Evolutionary conservation across 2,797 vertebrate species (phyloP).

Genomic region (Oreochromis grahami): DNA sequence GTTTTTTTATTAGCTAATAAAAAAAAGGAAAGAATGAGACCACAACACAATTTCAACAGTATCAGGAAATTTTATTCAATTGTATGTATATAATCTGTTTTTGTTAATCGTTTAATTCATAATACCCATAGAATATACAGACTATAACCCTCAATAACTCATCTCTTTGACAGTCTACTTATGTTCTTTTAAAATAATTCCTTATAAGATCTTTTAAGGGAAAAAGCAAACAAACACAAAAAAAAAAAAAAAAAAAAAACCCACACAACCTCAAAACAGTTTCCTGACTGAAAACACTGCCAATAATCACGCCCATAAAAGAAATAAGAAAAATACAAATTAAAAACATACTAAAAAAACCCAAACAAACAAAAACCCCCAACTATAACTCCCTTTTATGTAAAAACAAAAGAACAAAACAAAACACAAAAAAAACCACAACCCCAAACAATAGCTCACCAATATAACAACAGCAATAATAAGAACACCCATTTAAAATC

Average conservation of each 20-base stretch:
- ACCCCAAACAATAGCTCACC: conserved; percentile 50
- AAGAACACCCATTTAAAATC: conserved; percentile 78
- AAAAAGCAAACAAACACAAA: conserved; percentile 10
- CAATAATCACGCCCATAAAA: conserved; percentile 62
- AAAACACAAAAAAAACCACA: conserved; percentile 22
- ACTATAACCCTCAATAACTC: conserved; percentile 77
- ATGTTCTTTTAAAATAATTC: conserved; percentile 76
- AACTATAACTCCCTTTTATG: too few species aligned
- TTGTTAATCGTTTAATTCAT: conserved; percentile 81
- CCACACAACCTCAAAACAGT: neutral
- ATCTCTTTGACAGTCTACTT: conserved; percentile 71
- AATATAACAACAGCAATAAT: conserved; percentile 73
- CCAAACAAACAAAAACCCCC: conserved; percentile 31
- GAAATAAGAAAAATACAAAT: conserved; percentile 46
- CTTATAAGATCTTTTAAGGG: conserved; percentile 52
- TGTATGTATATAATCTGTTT: conserved; percentile 80
- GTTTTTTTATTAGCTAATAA: neutral
- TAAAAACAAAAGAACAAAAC: conserved; percentile 39
- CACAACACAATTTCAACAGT: conserved; percentile 54
- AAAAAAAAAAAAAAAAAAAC: too few species aligned
- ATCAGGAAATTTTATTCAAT: conserved; percentile 82
- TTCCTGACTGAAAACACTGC: conserved; percentile 65
- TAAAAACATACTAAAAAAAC: conserved; percentile 51
- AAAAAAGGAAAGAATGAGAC: neutral
- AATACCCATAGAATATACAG: conserved; percentile 82